These are phyloP conservation scores for Nothocercus julius DNA, from an alignment of 2,113 vertebrate genomes.

Conservation along the genomic window DNA sequence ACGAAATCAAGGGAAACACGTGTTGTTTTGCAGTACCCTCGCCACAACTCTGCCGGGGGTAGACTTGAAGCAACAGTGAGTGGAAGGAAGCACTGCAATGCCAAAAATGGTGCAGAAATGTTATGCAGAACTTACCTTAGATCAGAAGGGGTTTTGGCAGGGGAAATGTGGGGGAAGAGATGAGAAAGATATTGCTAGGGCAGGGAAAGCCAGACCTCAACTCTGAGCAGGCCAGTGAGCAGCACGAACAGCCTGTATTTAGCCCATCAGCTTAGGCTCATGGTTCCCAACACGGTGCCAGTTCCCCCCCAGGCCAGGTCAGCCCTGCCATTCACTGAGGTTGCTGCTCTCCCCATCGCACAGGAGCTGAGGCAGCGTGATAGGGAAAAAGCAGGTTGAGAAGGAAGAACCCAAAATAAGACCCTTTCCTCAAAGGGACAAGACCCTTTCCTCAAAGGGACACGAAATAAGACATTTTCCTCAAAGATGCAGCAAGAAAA, in stretches of 20 bases:
- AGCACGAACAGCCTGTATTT: accelerated
- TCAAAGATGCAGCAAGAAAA: neutral
- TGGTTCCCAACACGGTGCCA: neutral
- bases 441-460: neutral
- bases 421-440: neutral
- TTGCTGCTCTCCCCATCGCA: neutral
- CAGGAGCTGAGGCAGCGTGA: neutral
- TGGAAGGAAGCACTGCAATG: neutral
- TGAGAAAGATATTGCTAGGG: neutral
- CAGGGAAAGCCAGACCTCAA: neutral
- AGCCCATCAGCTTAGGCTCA: neutral
- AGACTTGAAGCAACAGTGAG: neutral
- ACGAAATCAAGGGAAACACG: neutral
- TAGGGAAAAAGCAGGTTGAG: neutral
- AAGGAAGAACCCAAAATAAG: neutral
- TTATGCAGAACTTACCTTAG: neutral
- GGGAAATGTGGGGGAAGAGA: neutral
- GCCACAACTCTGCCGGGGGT: neutral
- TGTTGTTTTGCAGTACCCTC: neutral
- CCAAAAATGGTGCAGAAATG: neutral
- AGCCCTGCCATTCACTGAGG: neutral
- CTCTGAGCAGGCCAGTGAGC: neutral
- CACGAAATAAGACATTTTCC: neutral
- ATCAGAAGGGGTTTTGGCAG: neutral
- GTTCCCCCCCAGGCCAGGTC: neutral